These are phyloP conservation scores for Trinectes maculatus DNA, from an alignment of 2,113 vertebrate species.

Conservation along the genomic window DNA sequence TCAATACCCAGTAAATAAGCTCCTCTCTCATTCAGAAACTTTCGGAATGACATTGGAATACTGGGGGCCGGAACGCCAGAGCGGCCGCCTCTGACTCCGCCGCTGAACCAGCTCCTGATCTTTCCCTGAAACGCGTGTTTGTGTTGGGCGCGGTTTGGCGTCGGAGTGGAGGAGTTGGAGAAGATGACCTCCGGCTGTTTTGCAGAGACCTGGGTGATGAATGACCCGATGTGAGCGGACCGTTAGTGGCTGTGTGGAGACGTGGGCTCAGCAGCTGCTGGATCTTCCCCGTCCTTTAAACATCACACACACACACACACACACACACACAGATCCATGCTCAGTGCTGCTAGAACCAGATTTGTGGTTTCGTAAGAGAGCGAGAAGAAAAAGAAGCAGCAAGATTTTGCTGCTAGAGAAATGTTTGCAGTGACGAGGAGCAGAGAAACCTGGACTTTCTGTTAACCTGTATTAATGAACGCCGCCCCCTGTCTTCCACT, in stretches of 20 bases:
- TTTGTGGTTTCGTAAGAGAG: conserved; percentile 1
- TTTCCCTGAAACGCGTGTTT: conserved; percentile 2
- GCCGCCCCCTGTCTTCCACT: conserved; percentile 53
- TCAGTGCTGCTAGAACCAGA: too few relatives aligned
- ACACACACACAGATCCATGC: too few relatives aligned
- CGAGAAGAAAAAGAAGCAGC: conserved; percentile 16
- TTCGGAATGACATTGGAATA: conserved; percentile 61
- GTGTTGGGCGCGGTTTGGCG: conserved; percentile 33
- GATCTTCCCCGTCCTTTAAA: conserved; percentile 19
- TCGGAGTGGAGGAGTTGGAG: conserved; percentile 48
- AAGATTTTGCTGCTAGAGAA: conserved; percentile 12
- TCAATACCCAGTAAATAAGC: conserved; percentile 80
- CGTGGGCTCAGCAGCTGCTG: conserved; percentile 17
- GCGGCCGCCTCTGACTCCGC: background rate
- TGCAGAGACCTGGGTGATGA: conserved; percentile 64
- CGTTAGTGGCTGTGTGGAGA: conserved; percentile 45
- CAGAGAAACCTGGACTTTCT: conserved; percentile 46
- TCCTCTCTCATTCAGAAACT: conserved; percentile 75
- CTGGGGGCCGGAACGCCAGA: conserved; percentile 2
- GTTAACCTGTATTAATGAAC: conserved; percentile 67
- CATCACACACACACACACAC: too few relatives aligned
- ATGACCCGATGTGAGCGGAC: conserved; percentile 41
- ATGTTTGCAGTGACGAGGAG: conserved; percentile 36
- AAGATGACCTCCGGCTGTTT: conserved; percentile 72
- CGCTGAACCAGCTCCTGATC: conserved; percentile 34